Conservation (phyloP, 1,140 invertebrate genomes). For the Diachasma alloeum region DNA sequence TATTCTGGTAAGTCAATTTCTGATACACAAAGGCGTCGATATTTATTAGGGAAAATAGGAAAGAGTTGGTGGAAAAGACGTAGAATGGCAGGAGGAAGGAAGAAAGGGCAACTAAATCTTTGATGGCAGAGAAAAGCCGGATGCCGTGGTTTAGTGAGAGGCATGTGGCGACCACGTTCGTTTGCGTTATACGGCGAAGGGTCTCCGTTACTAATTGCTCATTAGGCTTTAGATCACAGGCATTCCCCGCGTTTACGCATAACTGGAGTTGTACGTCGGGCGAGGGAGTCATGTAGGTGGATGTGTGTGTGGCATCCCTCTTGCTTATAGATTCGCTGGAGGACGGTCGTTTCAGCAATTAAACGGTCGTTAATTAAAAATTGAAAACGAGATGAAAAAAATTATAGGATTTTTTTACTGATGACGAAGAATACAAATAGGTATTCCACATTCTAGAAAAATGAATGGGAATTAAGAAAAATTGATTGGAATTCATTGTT, state of each 20-base stretch:
- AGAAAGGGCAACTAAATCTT: slow-evolving; percentile 15
- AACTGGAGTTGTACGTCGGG: not conserved
- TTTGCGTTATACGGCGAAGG: not conserved
- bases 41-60: not conserved
- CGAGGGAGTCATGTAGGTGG: not conserved
- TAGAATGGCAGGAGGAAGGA: not conserved
- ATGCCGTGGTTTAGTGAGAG: slow-evolving; percentile 15
- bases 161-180: slow-evolving; percentile 27
- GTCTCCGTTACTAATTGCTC: slow-evolving; percentile 48
- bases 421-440: no score
- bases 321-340: not conserved
- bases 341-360: not conserved
- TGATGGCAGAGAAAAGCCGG: slow-evolving; percentile 10
- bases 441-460: no score
- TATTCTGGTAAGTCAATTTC: no score
- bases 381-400: not conserved
- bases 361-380: not conserved
- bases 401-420: no score
- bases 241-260: slow-evolving; percentile 30
- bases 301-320: not conserved
- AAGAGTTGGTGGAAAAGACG: not conserved
- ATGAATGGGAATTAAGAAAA: no score
- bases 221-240: slow-evolving; percentile 44
- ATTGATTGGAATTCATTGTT: no score
- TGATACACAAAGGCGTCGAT: no score